A percentile compares a stretch with the other conserved stretches of the same genome.
These are phyloP conservation scores for Aptenodytes patagonicus DNA, from an alignment of 2,113 vertebrate genomes.

Conservation along the genomic window DNA sequence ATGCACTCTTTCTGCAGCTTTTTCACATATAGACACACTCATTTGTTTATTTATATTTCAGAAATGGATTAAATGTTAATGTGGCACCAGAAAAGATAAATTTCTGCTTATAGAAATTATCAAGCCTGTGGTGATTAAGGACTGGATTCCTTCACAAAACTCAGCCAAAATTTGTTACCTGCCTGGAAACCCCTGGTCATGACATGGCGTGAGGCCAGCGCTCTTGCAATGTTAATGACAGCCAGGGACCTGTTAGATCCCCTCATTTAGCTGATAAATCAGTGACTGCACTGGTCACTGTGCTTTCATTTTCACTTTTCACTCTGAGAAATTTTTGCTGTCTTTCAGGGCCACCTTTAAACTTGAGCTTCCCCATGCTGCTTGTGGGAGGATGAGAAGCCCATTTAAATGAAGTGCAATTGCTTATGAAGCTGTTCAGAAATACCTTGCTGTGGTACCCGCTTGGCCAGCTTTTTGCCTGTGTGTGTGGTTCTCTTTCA, in stretches of 20 bases:
- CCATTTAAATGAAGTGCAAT: not conserved
- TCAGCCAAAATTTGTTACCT: not conserved
- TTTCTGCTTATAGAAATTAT: not conserved
- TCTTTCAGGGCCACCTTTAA: not conserved
- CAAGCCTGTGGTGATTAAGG: not conserved
- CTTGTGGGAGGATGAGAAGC: not conserved
- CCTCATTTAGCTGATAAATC: not conserved
- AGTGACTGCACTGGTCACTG: not conserved
- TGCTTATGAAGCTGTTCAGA: not conserved
- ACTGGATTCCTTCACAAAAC: not conserved
- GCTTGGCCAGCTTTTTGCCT: not conserved
- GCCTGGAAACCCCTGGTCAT: not conserved
- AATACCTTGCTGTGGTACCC: not conserved
- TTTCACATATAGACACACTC: not conserved
- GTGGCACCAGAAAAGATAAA: not conserved
- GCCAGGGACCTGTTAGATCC: not conserved
- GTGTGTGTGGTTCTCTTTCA: not conserved
- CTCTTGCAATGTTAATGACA: not conserved
- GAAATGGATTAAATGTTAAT: not conserved
- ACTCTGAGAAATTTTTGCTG: not conserved
- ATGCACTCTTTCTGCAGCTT: not conserved
- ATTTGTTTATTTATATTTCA: not conserved
- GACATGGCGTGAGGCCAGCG: fast-evolving
- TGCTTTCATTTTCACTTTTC: not conserved
- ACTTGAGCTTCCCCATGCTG: not conserved